phyloP scores from a whole-genome alignment of 2,888 invertebrate species.

The Incurvaria masculella region DNA sequence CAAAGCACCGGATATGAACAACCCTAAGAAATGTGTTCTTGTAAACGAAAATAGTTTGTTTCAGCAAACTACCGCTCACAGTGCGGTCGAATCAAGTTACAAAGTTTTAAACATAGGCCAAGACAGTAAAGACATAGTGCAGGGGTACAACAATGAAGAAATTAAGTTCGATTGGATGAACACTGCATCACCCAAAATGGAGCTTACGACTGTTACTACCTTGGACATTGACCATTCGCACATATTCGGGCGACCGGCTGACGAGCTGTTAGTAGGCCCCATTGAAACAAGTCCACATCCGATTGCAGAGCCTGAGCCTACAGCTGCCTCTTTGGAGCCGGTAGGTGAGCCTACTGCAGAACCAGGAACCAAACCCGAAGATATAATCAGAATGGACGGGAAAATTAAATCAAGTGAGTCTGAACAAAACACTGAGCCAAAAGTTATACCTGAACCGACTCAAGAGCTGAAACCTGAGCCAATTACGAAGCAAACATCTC shows the following conservation, averaged over 20 bases:
- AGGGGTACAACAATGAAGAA: not conserved
- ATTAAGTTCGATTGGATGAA: constrained; percentile 4
- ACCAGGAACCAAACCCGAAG: constrained; percentile 24
- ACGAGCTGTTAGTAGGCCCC: not conserved
- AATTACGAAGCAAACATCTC: constrained; percentile 16
- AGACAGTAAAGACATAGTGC: not conserved
- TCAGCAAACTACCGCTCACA: not conserved
- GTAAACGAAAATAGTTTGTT: not conserved
- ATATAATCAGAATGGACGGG: constrained; percentile 26
- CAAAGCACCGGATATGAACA: constrained; percentile 33
- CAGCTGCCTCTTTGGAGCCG: constrained; percentile 24
- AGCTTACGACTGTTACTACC: constrained; percentile 19
- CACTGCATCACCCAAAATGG: constrained; percentile 15
- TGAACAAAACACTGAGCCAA: constrained; percentile 22
- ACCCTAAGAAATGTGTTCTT: constrained; percentile 42
- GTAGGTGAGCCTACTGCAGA: constrained; percentile 22
- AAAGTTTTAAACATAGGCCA: not conserved
- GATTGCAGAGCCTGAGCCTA: constrained; percentile 21
- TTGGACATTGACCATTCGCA: not conserved
- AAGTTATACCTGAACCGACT: constrained; percentile 21
- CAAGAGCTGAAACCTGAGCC: constrained; percentile 18
- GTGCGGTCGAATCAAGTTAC: not conserved
- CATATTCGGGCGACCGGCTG: not conserved
- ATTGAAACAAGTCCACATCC: constrained; percentile 18
- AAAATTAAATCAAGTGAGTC: constrained; percentile 24